Base-by-base conservation (phyloP, 1,140 invertebrate species). In the Drosophila sproati region DNA sequence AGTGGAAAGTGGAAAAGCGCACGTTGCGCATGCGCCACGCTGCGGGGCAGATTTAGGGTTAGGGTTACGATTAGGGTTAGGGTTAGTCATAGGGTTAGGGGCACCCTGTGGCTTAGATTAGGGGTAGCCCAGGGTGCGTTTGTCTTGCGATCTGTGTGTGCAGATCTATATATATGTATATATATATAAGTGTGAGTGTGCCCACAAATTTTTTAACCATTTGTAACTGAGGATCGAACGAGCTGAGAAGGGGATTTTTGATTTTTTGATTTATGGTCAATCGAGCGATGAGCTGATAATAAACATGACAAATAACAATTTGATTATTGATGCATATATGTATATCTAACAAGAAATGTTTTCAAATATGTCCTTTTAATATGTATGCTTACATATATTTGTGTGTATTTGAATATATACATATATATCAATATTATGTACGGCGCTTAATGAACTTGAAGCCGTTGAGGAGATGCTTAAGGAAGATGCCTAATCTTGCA, bases 181-280 rank as follows among this genome's bases (percentile, higher is more conserved):
- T 12, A 20, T 20, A 20, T 20, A 20, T 20, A 31, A 52, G 63
- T 56, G 72, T 63, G 77, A 52, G 75, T 63, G 71, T 89, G 86
- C 85, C 85, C 85, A 85, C 85, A 82, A 88, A 69, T 89, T 88
- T 88, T 89, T 76, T 85, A 81, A 52, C 73, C 47, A 89, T 89
- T 89, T 89, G 85, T 89, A 85, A 80, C 85, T 83, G 20, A 20
- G 20, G 20, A 77, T 85, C 85, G 80, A 90, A 80, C 77, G 74
- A 76, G 74, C 55, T 52, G 34, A 12, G 20, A n/a, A 34, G 56
- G 34, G 60, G 41, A 39, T 32, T 31, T 29, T 3, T 20, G 20
- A 20, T 20, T 41, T 56, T 35, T 61, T 78, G 71, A 88, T 89
- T 90, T 81, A 89, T 81, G 55, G 67, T 68, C 57, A 72, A 76